Base-by-base conservation (phyloP, 2,113 vertebrate species). In the Callionymus lyra region DNA sequence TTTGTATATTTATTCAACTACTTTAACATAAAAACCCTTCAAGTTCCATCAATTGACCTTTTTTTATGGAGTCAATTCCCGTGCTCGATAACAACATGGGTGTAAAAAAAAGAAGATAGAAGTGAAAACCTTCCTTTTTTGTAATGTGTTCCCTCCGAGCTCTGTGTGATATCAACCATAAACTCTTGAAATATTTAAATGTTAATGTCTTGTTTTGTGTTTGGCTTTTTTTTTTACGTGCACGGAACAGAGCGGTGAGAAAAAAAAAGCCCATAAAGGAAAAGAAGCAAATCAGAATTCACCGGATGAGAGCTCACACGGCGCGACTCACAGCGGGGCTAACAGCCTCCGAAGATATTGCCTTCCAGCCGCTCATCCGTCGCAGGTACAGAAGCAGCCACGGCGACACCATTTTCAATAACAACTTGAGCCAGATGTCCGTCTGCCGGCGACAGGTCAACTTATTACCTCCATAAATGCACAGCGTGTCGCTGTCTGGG, bases 381-480 rank as follows among this genome's bases (percentile, higher is more conserved):
- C 50, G 37, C 41, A 51, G 42, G 47, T 65, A 45, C 44, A 50
- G 65, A 59, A 57, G 47, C 18, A 46, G 37, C n/a, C n/a, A n/a
- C n/a, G n/a, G n/a, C 50, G 46, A 72, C 45, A 41, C 48, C 16
- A 12, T 65, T 64, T 55, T 51, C 59, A 66, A 63, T 41, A 74
- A 57, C 43, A 57, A 67, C 57, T 58, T 65, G 50, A 62, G 53
- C 50, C 53, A 51, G 58, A 49, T 61, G 65, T 61, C 62, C 58
- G 56, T 73, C 69, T 59, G 68, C 72, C 57, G 64, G 59, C 61
- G 56, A 68, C 53, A 73, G 73, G 70, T 73, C 73, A 79, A 65
- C 56, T 52, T 77, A 75, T 75, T 75, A 70, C 74, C 63, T 59
- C 74, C 69, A 66, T 69, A 81, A 79, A 81, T 76, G 65, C 76